Conservation (phyloP, 2,888 invertebrate species). For the Antheraea assamensis region DNA sequence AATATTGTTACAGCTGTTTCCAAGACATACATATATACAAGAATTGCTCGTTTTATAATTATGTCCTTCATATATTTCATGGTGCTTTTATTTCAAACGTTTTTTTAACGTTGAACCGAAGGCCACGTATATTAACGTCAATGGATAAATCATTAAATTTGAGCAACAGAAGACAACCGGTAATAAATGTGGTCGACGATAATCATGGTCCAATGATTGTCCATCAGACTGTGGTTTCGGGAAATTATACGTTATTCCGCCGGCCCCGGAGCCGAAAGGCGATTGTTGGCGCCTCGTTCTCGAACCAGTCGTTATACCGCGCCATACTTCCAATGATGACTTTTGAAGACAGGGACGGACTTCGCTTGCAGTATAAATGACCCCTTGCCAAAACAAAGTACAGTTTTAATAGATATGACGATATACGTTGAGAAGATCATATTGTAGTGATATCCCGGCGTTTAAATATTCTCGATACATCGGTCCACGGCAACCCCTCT, state of each 20-base stretch:
- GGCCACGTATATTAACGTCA: background rate
- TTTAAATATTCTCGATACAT: too few species aligned
- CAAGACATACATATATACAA: too few species aligned
- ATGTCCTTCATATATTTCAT: background rate
- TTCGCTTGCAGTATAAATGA: background rate
- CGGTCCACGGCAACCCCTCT: too few species aligned
- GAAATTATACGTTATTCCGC: constrained; percentile 73
- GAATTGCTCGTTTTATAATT: too few species aligned
- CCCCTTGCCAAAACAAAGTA: background rate
- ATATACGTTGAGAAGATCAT: too few species aligned
- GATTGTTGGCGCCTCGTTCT: constrained; percentile 76
- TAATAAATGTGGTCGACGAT: constrained; percentile 3
- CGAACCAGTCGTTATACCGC: constrained; percentile 59
- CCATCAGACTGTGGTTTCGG: constrained; percentile 52
- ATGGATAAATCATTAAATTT: constrained; percentile 10
- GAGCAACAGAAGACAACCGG: background rate
- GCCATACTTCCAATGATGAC: constrained; percentile 10
- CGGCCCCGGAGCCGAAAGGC: constrained; percentile 56
- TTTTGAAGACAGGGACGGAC: constrained; percentile 4
- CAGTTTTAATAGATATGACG: too few species aligned
- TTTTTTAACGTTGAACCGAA: background rate
- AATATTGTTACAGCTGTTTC: too few species aligned
- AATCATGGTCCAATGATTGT: constrained; percentile 16
- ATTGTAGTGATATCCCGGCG: too few species aligned
- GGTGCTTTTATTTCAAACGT: background rate